Evolutionary conservation across 1,140 invertebrate genomes (phyloP).

Genomic region (Eriosoma lanigerum): DNA sequence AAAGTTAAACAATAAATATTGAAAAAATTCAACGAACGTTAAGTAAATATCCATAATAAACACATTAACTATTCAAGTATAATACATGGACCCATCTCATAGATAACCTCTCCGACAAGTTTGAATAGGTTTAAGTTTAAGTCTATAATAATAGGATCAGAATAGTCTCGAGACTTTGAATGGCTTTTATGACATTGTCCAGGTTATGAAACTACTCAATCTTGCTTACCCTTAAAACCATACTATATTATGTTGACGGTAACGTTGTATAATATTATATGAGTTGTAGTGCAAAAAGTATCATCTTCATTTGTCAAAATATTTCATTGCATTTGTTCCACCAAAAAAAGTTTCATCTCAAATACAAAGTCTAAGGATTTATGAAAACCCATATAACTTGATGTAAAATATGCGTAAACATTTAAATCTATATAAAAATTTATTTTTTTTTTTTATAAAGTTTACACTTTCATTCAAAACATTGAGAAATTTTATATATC

Average conservation of each 20-base stretch:
- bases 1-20: too few species aligned
- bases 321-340: slow-evolving; percentile 16
- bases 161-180: slow-evolving; percentile 34
- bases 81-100: neutral
- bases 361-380: slow-evolving; percentile 8
- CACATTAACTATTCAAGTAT: neutral
- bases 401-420: neutral
- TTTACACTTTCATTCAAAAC: too few species aligned
- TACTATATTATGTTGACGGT: slow-evolving; percentile 33
- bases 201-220: slow-evolving; percentile 40
- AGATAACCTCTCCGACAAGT: neutral
- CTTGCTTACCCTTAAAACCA: slow-evolving; percentile 39
- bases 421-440: neutral
- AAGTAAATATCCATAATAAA: neutral
- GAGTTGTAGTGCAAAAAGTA: slow-evolving; percentile 13
- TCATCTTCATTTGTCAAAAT: slow-evolving; percentile 38
- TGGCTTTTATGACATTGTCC: slow-evolving; percentile 25
- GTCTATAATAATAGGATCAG: slow-evolving; percentile 29
- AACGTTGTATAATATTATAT: neutral
- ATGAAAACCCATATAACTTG: neutral
- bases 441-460: neutral
- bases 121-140: slow-evolving; percentile 24
- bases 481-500: too few species aligned
- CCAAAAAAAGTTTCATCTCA: neutral
- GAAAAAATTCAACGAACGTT: too few species aligned